These are phyloP conservation scores for Kryphioiulus occultus DNA, from an alignment of 2,888 invertebrate genomes.

Conservation along the genomic window DNA sequence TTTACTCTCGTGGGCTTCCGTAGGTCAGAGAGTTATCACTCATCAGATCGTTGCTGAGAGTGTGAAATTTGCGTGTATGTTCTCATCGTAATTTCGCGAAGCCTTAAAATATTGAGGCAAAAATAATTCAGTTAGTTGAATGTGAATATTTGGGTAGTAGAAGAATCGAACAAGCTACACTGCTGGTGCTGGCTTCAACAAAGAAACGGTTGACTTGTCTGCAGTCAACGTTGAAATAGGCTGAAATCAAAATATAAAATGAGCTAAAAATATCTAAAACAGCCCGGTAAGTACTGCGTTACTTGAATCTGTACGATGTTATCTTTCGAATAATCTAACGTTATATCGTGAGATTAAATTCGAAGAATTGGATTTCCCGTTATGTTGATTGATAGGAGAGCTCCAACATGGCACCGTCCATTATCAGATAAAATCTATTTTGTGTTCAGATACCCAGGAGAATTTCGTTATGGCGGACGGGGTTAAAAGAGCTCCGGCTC, in stretches of 20 bases:
- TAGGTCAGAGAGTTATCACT: too few relatives aligned
- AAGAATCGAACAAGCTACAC: not conserved
- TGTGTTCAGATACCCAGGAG: conserved; percentile 28
- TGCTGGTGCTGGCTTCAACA: not conserved
- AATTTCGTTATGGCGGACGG: conserved; percentile 32
- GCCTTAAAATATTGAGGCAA: too few relatives aligned
- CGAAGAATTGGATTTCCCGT: not conserved
- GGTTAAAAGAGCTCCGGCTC: conserved; percentile 36
- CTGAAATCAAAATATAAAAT: too few relatives aligned
- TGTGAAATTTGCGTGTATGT: not conserved
- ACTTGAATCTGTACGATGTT: too few relatives aligned
- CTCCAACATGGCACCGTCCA: not conserved
- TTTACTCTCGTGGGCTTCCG: too few relatives aligned
- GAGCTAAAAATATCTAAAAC: not conserved
- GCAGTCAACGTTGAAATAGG: too few relatives aligned
- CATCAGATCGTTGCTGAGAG: too few relatives aligned
- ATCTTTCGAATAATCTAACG: not conserved
- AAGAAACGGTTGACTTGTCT: too few relatives aligned
- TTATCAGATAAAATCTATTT: conserved; percentile 24
- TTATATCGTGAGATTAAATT: not conserved
- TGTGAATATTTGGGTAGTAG: too few relatives aligned
- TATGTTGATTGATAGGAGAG: not conserved
- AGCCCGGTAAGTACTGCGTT: too few relatives aligned
- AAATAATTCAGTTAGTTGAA: too few relatives aligned
- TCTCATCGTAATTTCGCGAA: not conserved